Base-by-base conservation (phyloP, 1,140 invertebrate species). In the Phthorimaea operculella region DNA sequence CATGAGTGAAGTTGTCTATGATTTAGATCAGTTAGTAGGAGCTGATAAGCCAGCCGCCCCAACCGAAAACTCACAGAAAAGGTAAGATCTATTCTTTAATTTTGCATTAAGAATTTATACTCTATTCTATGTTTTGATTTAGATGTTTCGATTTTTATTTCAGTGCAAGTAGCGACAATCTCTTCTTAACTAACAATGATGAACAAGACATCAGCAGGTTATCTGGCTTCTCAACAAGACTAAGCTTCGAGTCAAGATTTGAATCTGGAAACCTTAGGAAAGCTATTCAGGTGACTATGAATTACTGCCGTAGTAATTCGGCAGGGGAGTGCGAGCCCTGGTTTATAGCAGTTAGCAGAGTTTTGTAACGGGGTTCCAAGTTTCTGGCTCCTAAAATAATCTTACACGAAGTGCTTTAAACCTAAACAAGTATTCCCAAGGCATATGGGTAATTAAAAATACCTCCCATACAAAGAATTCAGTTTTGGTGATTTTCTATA, bases 221-320 rank as follows among this genome's bases (percentile, higher is more conserved):
- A 4, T 83, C 85, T 58, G 74, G 60, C 12, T 85, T 87, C 52
- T 76, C 76, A 0, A 87, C 88, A 51, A 85, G 88, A 54, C 82
- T 97, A 21, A 84, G 86, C 51, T 97, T 97, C 82, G 94, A 96
- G 74, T 94, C 94, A 6, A 89, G 94, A 70, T 98, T 97, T 87
- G 96, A 97, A 83, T 92, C 92, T 70, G 96, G 95, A 33, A 97
- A 98, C 86, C 86, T 98, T 18, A 87, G 95, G 45, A 94, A 94
- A 89, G 95, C 88, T 11, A 92, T 96, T 76, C 93, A 94, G 89
- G 93, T 96, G 86, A 62, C 56, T 2, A 28, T 28, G 2, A 4
- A 28, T 28, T 6, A n/a, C n/a, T n/a, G n/a, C n/a, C n/a, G n/a
- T n/a, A n/a, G n/a, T n/a, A n/a, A n/a, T n/a, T n/a, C n/a, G n/a